These are phyloP conservation scores for Coilia nasus DNA, from an alignment of 2,797 vertebrate species.

Conservation along the genomic window DNA sequence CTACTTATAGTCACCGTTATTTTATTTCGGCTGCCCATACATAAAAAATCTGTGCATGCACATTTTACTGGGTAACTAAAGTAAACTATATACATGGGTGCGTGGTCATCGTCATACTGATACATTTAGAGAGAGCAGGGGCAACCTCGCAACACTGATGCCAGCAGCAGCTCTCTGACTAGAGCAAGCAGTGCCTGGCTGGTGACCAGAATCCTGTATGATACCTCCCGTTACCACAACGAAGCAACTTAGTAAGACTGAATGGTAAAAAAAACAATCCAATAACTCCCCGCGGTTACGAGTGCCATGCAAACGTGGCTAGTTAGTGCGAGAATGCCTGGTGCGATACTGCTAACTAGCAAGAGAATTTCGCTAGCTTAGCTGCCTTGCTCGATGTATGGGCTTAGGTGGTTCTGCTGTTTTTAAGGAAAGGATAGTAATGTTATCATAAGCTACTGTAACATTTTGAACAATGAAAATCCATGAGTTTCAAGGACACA, in stretches of 20 bases:
- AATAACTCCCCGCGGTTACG: not conserved
- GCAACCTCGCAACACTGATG: not conserved
- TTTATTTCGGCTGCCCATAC: not conserved
- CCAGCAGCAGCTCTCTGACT: no score
- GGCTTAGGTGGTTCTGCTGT: not conserved
- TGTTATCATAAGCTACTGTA: not conserved
- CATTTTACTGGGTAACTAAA: no score
- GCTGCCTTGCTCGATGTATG: not conserved
- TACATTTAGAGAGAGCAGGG: not conserved
- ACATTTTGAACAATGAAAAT: not conserved
- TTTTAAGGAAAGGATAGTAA: not conserved
- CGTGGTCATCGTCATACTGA: not conserved
- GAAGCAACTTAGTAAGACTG: not conserved
- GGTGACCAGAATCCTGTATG: not conserved
- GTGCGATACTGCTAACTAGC: constrained; percentile 10
- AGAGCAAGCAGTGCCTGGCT: not conserved
- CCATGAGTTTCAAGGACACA: not conserved
- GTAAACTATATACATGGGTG: not conserved
- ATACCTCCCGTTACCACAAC: not conserved
- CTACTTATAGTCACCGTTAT: not conserved
- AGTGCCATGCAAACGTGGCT: not conserved
- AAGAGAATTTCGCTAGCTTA: not conserved
- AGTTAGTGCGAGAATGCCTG: not conserved
- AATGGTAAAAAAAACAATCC: not conserved
- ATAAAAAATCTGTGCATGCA: not conserved